A percentile compares a stretch with the other conserved stretches of the same genome.
Evolutionary conservation across 2,888 invertebrate genomes (phyloP).

Genomic region (Xanthorhoe designata): DNA sequence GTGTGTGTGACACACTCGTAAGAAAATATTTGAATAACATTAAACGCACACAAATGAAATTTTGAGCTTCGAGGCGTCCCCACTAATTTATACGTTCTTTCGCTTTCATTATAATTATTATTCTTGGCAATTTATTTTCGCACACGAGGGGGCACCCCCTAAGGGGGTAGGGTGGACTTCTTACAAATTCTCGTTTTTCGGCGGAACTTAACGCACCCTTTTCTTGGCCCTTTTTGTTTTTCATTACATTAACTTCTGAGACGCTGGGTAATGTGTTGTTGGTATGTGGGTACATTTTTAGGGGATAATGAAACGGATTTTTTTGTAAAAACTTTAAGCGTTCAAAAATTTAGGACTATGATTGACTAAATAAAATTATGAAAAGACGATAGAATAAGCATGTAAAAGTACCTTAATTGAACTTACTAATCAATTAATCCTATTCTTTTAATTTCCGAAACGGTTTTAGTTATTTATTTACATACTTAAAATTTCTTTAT

Average conservation of each 20-base stretch:
- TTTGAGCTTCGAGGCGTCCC: conserved; percentile 79
- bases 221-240: conserved; percentile 86
- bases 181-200: conserved; percentile 86
- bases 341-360: too few relatives aligned
- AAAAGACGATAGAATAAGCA: too few relatives aligned
- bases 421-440: too few relatives aligned
- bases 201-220: conserved; percentile 85
- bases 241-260: conserved; percentile 86
- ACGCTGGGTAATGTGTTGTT: conserved; percentile 77
- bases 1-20: conserved; percentile 20
- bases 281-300: conserved; percentile 69
- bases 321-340: conserved; percentile 15
- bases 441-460: too few relatives aligned
- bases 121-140: conserved; percentile 86
- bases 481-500: too few relatives aligned
- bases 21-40: conserved; percentile 46
- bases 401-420: too few relatives aligned
- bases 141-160: conserved; percentile 80
- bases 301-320: conserved; percentile 62
- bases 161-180: conserved; percentile 73
- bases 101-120: conserved; percentile 86
- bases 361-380: neutral
- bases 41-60: conserved; percentile 59
- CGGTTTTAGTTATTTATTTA: too few relatives aligned
- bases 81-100: conserved; percentile 86